phyloP scores from a whole-genome alignment of 2,113 vertebrate species.

The Mus musculus region GRCm39 chrY:739001-739500 shows the following conservation, averaged over 20 bases:
- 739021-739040: slow-evolving; percentile 94
- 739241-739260: no score
- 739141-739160: slow-evolving; percentile 85
- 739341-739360: neutral
- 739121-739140: slow-evolving; percentile 89
- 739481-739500: neutral
- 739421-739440: neutral
- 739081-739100: slow-evolving; percentile 97
- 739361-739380: neutral
- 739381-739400: neutral
- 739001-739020: slow-evolving; percentile 98
- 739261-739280: neutral
- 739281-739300: neutral
- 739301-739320: neutral
- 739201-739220: slow-evolving; percentile 49
- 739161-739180: slow-evolving; percentile 59
- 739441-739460: neutral
- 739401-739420: neutral
- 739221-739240: neutral
- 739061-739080: slow-evolving; percentile 94
- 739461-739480: neutral
- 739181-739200: slow-evolving; percentile 13
- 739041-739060: slow-evolving; percentile 95
- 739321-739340: neutral
- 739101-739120: slow-evolving; percentile 98